A percentile compares a stretch with the other conserved stretches of the same genome.
phyloP scores from a whole-genome alignment of 2,113 vertebrate genomes.

The Mirza zaza region DNA sequence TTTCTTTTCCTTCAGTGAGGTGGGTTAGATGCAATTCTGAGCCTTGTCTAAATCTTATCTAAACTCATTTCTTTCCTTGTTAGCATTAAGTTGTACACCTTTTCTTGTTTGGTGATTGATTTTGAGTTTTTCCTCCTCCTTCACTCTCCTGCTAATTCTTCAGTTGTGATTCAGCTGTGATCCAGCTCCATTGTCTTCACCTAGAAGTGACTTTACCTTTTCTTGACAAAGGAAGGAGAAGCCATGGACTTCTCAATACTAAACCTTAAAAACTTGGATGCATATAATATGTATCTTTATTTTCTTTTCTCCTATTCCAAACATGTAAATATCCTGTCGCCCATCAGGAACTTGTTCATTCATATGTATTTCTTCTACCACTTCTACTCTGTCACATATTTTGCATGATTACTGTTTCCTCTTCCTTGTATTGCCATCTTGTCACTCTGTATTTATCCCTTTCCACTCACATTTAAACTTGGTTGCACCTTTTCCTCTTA shows the following conservation, averaged over 20 bases:
- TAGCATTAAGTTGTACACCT: neutral
- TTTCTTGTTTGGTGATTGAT: neutral
- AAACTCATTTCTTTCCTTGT: neutral
- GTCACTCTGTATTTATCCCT: neutral
- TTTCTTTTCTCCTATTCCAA: neutral
- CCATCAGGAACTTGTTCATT: neutral
- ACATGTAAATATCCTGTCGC: neutral
- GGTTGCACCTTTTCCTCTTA: neutral
- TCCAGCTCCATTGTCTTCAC: neutral
- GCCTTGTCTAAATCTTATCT: neutral
- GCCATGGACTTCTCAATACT: neutral
- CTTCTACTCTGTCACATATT: neutral
- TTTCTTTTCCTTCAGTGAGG: neutral
- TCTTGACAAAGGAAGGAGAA: neutral
- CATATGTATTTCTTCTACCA: neutral
- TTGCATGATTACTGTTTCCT: neutral
- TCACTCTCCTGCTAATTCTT: neutral
- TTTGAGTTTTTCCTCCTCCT: neutral
- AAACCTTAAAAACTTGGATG: neutral
- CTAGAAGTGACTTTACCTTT: conserved; percentile 35
- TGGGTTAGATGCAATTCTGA: neutral
- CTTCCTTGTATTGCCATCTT: neutral
- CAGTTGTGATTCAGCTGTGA: neutral
- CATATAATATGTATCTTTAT: neutral
- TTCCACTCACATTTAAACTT: neutral